Percentiles rank a stretch among this genome's conserved stretches.
Conservation (phyloP, 2,113 vertebrate species). For the Coracopsis vasa region DNA sequence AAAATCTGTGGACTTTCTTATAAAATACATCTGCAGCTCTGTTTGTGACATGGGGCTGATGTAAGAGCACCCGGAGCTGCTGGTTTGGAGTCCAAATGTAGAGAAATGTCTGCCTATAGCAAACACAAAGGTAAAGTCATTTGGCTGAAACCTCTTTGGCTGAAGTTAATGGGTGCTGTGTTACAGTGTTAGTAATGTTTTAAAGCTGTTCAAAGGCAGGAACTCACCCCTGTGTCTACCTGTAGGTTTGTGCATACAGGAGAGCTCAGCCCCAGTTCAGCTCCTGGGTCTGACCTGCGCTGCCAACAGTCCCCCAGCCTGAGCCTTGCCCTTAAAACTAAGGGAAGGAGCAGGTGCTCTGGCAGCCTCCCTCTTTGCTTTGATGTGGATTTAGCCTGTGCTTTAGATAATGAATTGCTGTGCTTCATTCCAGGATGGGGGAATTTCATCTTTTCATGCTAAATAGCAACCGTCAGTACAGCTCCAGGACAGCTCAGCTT, state of each 20-base stretch:
- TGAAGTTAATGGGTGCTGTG: accelerated
- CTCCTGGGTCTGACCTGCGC: not conserved
- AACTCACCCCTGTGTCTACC: not conserved
- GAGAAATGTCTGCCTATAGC: not conserved
- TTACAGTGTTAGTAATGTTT: not conserved
- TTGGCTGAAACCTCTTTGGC: not conserved
- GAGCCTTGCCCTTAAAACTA: not conserved
- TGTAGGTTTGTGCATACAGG: not conserved
- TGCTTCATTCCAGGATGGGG: not conserved
- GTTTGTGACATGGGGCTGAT: not conserved
- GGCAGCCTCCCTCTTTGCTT: not conserved
- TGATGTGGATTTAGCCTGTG: not conserved
- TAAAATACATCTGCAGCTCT: not conserved
- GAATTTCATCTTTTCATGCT: not conserved
- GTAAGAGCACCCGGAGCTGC: not conserved
- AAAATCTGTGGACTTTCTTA: not conserved
- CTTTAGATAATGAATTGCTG: not conserved
- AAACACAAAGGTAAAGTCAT: not conserved
- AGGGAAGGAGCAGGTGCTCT: not conserved
- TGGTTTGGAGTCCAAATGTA: accelerated
- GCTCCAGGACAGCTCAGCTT: not conserved
- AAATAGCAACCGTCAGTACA: not conserved
- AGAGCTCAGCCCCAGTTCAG: not conserved
- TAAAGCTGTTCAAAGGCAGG: not conserved
- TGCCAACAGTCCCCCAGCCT: not conserved